Evolutionary conservation across 2,113 vertebrate genomes (phyloP).

Genomic region (Acinonyx jubatus): DNA sequence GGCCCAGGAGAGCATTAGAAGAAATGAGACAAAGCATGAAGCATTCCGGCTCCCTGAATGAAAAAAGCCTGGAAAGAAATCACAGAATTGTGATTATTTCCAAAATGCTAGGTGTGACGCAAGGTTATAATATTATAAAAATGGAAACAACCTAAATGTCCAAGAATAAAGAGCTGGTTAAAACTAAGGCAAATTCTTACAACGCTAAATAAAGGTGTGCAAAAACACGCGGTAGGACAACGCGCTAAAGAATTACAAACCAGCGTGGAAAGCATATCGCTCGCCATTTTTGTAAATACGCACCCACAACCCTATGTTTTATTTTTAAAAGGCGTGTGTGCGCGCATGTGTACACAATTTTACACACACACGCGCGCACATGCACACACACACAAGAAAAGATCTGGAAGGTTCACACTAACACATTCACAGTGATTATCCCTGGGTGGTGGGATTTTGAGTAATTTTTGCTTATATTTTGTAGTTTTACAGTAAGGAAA

Average conservation of each 20-base stretch:
- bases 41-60: conserved; percentile 57
- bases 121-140: conserved; percentile 46
- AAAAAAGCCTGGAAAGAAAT: conserved; percentile 71
- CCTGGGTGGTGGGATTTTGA: neutral
- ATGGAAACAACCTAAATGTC: conserved; percentile 45
- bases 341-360: too few relatives aligned
- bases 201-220: conserved; percentile 27
- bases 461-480: conserved; percentile 33
- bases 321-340: neutral
- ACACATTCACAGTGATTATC: neutral
- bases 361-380: neutral
- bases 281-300: conserved; percentile 26
- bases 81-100: conserved; percentile 73
- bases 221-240: neutral
- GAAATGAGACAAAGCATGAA: conserved; percentile 72
- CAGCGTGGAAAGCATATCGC: neutral
- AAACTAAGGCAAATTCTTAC: conserved; percentile 34
- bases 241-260: neutral
- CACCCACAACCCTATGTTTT: neutral
- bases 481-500: conserved; percentile 34
- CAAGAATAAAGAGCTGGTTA: conserved; percentile 15
- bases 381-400: neutral
- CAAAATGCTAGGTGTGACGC: conserved; percentile 49
- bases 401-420: neutral
- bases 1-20: conserved; percentile 66